These are phyloP conservation scores for Conus ventricosus DNA, from an alignment of 1,140 invertebrate genomes.

Conservation along the genomic window DNA sequence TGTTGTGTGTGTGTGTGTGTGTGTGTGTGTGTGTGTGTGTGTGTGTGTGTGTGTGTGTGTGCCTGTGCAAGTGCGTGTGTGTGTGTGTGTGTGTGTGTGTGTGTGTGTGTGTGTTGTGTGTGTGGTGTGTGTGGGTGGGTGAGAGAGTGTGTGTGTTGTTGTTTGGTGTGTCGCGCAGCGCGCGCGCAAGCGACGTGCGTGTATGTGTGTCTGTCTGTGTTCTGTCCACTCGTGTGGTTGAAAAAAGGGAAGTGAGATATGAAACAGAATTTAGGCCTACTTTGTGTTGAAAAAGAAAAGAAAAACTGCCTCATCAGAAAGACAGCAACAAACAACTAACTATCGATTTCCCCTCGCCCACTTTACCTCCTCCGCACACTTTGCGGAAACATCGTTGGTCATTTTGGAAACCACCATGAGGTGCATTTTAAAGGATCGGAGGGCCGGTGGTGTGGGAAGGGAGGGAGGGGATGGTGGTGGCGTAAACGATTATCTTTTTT, in stretches of 20 bases:
- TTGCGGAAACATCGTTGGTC: too few relatives aligned
- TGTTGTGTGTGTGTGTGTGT: too few relatives aligned
- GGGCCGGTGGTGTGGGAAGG: not conserved
- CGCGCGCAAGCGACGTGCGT: not conserved
- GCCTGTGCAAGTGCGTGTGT: not conserved
- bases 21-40: not conserved
- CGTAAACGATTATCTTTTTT: too few relatives aligned
- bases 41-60: not conserved
- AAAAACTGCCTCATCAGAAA: too few relatives aligned
- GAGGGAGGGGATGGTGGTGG: not conserved
- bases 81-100: not conserved
- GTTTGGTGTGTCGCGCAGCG: not conserved
- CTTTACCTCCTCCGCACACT: too few relatives aligned
- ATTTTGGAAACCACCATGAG: too few relatives aligned
- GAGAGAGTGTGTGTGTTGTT: slow-evolving; percentile 16
- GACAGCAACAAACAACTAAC: too few relatives aligned
- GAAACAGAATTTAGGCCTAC: too few relatives aligned
- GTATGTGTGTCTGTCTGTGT: not conserved
- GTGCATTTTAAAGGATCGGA: not conserved
- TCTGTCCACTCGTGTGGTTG: not conserved
- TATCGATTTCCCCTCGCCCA: too few relatives aligned
- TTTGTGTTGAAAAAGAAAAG: too few relatives aligned
- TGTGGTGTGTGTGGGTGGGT: too few relatives aligned
- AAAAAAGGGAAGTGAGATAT: too few relatives aligned
- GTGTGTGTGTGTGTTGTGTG: not conserved